phyloP scores from a whole-genome alignment of 2,888 invertebrate species.

The Plebejus anna region DNA sequence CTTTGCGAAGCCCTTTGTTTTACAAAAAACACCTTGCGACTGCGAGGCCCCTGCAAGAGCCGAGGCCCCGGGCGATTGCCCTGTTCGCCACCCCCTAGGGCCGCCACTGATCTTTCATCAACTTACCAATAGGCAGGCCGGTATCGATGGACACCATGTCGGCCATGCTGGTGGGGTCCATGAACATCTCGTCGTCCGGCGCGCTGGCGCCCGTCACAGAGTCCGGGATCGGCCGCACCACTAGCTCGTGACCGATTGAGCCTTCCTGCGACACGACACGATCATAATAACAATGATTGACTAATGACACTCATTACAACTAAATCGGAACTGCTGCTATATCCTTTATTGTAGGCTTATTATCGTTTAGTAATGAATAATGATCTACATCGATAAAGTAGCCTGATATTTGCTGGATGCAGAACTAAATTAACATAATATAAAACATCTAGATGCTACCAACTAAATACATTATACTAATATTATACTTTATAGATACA shows the following conservation, averaged over 20 bases:
- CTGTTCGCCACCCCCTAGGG: too few species aligned
- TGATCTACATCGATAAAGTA: too few species aligned
- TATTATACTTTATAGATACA: too few species aligned
- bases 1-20: too few species aligned
- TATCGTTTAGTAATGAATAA: background rate
- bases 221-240: slow-evolving; percentile 91
- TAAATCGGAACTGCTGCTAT: background rate
- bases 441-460: too few species aligned
- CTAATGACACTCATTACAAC: background rate
- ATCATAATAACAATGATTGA: background rate
- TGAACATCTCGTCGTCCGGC: slow-evolving; percentile 85
- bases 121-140: slow-evolving; percentile 78
- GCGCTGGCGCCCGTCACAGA: slow-evolving; percentile 76
- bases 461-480: too few species aligned
- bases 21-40: too few species aligned
- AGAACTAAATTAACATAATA: too few species aligned
- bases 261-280: slow-evolving; percentile 84
- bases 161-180: slow-evolving; percentile 82
- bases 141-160: slow-evolving; percentile 83
- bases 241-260: slow-evolving; percentile 92
- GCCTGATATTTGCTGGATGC: too few species aligned
- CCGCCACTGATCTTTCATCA: background rate
- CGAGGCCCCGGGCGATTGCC: too few species aligned
- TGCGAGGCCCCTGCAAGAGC: too few species aligned
- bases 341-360: background rate